A percentile compares a stretch with the other conserved stretches of the same genome.
These are phyloP conservation scores for Magallana ariakensis DNA, from an alignment of 1,140 invertebrate genomes.

Conservation along the genomic window DNA sequence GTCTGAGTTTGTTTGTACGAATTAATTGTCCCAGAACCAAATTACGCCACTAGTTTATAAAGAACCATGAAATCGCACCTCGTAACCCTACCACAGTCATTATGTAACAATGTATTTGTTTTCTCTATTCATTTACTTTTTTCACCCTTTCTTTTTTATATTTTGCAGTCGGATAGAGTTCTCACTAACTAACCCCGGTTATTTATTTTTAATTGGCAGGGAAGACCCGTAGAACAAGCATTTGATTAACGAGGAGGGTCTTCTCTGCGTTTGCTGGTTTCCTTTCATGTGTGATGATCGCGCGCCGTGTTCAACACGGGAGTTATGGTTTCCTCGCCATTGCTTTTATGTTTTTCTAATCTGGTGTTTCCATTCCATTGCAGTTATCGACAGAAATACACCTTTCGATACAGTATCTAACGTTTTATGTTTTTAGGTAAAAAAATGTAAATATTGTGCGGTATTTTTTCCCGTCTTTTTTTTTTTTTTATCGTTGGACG, in stretches of 20 bases:
- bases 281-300: conserved; percentile 12
- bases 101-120: conserved; percentile 12
- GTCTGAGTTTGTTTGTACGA: too few species aligned
- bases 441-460: conserved; percentile 19
- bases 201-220: conserved; percentile 4
- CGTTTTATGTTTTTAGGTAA: not conserved
- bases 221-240: not conserved
- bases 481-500: not conserved
- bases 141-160: not conserved
- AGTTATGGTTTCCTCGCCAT: not conserved
- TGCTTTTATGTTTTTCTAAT: conserved; percentile 32
- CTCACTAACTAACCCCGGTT: not conserved
- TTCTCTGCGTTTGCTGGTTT: not conserved
- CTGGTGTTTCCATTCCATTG: conserved; percentile 37
- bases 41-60: too few species aligned
- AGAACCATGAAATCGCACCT: not conserved
- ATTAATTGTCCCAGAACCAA: too few species aligned
- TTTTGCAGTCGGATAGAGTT: not conserved
- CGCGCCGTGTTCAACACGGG: not conserved
- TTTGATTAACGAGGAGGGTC: not conserved
- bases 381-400: not conserved
- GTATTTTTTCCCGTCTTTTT: not conserved
- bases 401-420: not conserved
- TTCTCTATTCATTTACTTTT: too few species aligned
- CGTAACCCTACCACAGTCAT: not conserved